Conservation (phyloP, 2,797 vertebrate genomes). For the Holocentrus rufus region DNA sequence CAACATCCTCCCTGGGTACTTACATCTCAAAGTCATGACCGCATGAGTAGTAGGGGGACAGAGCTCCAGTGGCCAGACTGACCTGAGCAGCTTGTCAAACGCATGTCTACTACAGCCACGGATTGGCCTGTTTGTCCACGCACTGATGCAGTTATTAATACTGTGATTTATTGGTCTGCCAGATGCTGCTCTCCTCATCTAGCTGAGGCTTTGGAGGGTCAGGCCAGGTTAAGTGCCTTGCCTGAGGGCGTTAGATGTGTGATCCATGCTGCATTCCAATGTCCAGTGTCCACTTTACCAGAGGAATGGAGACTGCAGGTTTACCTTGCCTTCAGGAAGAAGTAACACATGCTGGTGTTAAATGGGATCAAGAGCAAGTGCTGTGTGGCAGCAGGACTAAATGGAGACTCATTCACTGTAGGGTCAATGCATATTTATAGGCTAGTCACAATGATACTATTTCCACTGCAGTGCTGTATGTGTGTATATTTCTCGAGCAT, state of each 20-base stretch:
- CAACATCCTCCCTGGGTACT: slow-evolving; percentile 1
- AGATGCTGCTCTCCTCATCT: slow-evolving; percentile 55
- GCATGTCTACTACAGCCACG: slow-evolving; percentile 13
- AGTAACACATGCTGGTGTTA: slow-evolving; percentile 9
- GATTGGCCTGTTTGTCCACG: slow-evolving; percentile 11
- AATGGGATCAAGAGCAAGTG: slow-evolving; percentile 24
- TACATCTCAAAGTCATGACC: slow-evolving; percentile 33
- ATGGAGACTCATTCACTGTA: neutral
- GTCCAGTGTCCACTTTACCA: neutral
- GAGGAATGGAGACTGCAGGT: neutral
- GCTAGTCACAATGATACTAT: neutral
- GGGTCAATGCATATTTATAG: slow-evolving; percentile 23
- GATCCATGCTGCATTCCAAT: slow-evolving; percentile 55
- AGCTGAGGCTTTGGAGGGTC: slow-evolving; percentile 39
- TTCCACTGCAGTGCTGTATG: neutral
- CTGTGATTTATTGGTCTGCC: slow-evolving; percentile 64
- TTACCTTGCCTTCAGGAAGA: slow-evolving; percentile 7
- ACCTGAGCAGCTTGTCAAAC: slow-evolving; percentile 12
- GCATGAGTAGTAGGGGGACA: neutral
- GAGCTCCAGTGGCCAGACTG: neutral
- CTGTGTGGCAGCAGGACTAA: slow-evolving; percentile 7
- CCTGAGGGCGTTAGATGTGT: slow-evolving; percentile 43
- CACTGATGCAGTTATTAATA: slow-evolving; percentile 54
- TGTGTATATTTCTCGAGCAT: neutral
- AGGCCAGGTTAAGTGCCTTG: slow-evolving; percentile 61